Evolutionary conservation across 2,888 invertebrate genomes (phyloP).

Genomic region (Drosophila aldrichi): DNA sequence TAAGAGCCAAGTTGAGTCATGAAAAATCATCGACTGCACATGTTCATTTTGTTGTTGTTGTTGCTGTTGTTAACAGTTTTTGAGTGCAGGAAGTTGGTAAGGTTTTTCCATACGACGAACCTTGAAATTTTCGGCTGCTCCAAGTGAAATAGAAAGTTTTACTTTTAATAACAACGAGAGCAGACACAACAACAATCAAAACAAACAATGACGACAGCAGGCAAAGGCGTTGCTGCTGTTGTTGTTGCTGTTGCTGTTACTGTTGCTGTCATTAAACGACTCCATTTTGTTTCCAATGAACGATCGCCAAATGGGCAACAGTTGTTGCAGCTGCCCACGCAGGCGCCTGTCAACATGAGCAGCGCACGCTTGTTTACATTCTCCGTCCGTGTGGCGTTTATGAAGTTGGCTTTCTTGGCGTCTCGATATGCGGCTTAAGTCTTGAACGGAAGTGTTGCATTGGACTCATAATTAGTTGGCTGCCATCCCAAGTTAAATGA

Average conservation of each 20-base stretch:
- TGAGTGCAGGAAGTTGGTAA: slow-evolving; percentile 46
- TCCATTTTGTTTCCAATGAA: slow-evolving; percentile 74
- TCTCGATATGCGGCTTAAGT: slow-evolving; percentile 9
- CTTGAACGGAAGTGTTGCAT: slow-evolving; percentile 67
- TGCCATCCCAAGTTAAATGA: slow-evolving; percentile 58
- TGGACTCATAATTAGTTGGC: slow-evolving; percentile 63
- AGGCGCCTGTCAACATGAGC: slow-evolving; percentile 54
- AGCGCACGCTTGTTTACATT: slow-evolving; percentile 40
- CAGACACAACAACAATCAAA: slow-evolving; percentile 23
- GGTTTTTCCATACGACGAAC: slow-evolving; percentile 57
- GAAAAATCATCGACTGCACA: slow-evolving; percentile 36
- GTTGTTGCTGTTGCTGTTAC: slow-evolving; percentile 26
- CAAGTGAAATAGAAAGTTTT: slow-evolving; percentile 77
- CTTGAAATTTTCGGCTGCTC: slow-evolving; percentile 61
- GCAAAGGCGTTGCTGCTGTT: slow-evolving; percentile 13
- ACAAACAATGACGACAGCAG: slow-evolving; percentile 27
- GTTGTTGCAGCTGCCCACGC: slow-evolving; percentile 54
- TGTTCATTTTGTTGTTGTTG: slow-evolving; percentile 13
- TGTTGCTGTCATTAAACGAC: slow-evolving; percentile 64
- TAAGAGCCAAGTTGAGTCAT: slow-evolving; percentile 56
- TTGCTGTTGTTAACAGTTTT: slow-evolving; percentile 34
- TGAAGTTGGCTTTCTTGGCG: slow-evolving; percentile 20
- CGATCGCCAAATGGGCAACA: slow-evolving; percentile 38
- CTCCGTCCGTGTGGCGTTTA: slow-evolving; percentile 17
- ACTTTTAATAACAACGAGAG: slow-evolving; percentile 38